Evolutionary conservation across 1,140 invertebrate species (phyloP).

Genomic region (Bombus terrestris): DNA sequence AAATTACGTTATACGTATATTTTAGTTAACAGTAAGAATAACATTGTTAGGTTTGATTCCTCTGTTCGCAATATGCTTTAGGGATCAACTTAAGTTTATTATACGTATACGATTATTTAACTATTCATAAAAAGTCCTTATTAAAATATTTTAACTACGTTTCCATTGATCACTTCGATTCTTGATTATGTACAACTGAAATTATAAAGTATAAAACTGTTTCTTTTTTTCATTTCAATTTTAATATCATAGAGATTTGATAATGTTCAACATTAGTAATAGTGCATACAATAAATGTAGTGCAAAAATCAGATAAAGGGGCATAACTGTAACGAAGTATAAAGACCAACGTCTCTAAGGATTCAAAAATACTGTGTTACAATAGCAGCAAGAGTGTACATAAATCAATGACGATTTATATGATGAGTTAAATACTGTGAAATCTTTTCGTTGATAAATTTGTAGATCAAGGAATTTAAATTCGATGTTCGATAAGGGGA

Average conservation of each 20-base stretch:
- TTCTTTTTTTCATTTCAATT: neutral
- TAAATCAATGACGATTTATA: neutral
- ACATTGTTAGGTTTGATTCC: too few species aligned
- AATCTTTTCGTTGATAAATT: neutral
- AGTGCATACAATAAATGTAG: conserved; percentile 26
- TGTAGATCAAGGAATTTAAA: neutral
- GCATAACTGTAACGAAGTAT: neutral
- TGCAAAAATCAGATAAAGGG: conserved; percentile 26
- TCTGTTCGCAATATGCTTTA: too few species aligned
- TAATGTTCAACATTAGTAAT: neutral
- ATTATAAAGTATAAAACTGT: neutral
- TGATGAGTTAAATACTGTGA: neutral
- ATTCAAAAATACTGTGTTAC: conserved; percentile 17
- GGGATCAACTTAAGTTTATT: neutral
- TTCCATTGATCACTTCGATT: neutral
- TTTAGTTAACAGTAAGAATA: too few species aligned
- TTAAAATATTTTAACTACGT: too few species aligned
- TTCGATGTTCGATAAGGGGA: neutral
- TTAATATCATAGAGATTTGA: neutral
- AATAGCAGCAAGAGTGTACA: neutral
- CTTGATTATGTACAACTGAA: neutral
- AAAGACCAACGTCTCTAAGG: conserved; percentile 19
- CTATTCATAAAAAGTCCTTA: neutral
- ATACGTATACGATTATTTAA: neutral
- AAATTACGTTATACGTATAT: too few species aligned